phyloP scores from a whole-genome alignment of 2,113 vertebrate species.

The Rhegmatorhina hoffmannsi region DNA sequence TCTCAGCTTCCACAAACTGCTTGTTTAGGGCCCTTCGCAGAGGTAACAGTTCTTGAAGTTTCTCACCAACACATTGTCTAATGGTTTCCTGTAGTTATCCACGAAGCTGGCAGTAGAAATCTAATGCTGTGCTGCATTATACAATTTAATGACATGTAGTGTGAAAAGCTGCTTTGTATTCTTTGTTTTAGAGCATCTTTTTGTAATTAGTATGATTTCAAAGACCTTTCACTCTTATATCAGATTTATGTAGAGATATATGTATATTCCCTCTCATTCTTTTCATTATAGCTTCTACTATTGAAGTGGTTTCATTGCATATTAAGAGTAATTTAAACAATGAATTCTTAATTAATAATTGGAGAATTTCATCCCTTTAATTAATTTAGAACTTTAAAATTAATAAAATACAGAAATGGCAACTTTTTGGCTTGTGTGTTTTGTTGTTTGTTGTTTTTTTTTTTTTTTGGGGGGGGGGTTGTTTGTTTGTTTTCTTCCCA shows the following conservation, averaged over 20 bases:
- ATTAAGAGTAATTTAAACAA: background rate
- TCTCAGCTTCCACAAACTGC: background rate
- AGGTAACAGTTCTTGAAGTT: background rate
- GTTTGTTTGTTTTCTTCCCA: background rate
- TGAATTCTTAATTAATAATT: background rate
- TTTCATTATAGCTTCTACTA: background rate
- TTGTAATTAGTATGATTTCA: background rate
- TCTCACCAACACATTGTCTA: background rate
- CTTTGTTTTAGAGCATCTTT: background rate
- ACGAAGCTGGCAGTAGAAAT: background rate
- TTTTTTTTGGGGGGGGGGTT: too few species aligned
- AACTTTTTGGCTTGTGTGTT: too few species aligned
- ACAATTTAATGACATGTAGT: background rate
- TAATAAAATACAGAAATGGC: background rate
- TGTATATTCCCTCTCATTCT: background rate
- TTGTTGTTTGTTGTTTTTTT: too few species aligned
- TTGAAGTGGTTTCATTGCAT: background rate
- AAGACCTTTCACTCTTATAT: background rate
- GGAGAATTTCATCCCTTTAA: background rate
- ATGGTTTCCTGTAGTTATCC: background rate
- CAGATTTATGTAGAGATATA: background rate
- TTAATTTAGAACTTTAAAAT: background rate
- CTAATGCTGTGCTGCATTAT: background rate
- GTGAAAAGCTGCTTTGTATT: background rate
- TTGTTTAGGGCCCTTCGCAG: background rate